Evolutionary conservation across 2,888 invertebrate species (phyloP).

Genomic region (Sinhomidia bicolor): DNA sequence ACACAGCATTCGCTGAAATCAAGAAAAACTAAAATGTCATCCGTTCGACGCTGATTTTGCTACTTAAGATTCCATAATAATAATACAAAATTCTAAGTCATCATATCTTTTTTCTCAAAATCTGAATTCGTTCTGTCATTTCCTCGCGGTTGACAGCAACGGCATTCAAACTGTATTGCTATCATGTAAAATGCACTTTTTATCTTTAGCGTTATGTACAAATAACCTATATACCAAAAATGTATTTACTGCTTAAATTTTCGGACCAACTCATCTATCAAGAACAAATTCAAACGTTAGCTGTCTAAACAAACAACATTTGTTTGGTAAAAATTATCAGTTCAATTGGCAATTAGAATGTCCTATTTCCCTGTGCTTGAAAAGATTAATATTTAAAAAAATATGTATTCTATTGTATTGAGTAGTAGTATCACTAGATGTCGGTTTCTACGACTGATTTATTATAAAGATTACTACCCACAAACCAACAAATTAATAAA

Average conservation of each 20-base stretch:
- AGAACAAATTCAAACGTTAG: too few relatives aligned
- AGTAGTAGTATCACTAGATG: too few relatives aligned
- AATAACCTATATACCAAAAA: neutral
- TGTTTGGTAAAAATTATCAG: too few relatives aligned
- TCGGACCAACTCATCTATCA: neutral
- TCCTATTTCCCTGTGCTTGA: too few relatives aligned
- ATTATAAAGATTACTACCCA: too few relatives aligned
- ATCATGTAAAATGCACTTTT: neutral
- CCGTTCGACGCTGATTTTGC: neutral
- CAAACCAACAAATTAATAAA: too few relatives aligned
- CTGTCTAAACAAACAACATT: too few relatives aligned
- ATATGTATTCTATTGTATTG: too few relatives aligned
- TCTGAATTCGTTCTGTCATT: neutral
- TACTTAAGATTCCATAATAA: neutral
- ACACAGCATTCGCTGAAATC: conserved; percentile 84
- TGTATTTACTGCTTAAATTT: neutral
- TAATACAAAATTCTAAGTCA: conserved; percentile 20
- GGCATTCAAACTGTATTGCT: neutral
- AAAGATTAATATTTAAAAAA: too few relatives aligned
- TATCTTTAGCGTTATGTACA: neutral
- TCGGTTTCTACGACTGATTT: too few relatives aligned
- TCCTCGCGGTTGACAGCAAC: neutral
- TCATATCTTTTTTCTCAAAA: neutral
- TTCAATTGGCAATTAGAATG: too few relatives aligned
- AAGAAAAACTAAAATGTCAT: conserved; percentile 1